Evolutionary conservation across 1,140 invertebrate genomes (phyloP), one percentile per base, ranked within the genome.

Genomic region (Cydia splendana): DNA sequence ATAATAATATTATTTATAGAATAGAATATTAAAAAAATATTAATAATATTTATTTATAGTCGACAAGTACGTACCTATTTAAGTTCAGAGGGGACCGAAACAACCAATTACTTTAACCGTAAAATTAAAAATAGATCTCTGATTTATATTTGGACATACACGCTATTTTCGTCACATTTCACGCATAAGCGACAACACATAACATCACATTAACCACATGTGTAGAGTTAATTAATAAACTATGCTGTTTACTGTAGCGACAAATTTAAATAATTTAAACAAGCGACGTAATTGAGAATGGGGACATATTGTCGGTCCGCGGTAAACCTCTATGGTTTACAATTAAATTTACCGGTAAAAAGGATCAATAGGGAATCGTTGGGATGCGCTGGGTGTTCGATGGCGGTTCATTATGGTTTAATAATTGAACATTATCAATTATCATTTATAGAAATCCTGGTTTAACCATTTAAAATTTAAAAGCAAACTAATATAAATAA

Each of bases 231-330:
- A 74, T 74, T 74, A 51, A 74, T 74, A 51, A 53, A 74, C 42
- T 51, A 53, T 74, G 42, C 73, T 51, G 73, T 71, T 71, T 71
- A 38, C 38, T 71, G 67, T 38, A 71, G 34, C 67, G 30, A 71
- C 67, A 71, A 71, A 71, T 71, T 71, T 71, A 71, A 71, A 71
- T 71, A 38, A 71, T 71, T 71, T 71, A 71, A 71, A 71, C 67
- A 71, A 38, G 30, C 34, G 34, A 71, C 30, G 67, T 71, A 71
- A 71, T 71, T 71, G 67, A 71, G 67, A 42, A 38, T 42, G 67
- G 38, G 67, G 34, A 38, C 67, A 71, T 45, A 71, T 71, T 71
- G 67, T 71, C 67, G 65, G 28, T 69, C 9, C 38, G 67, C 67
- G 67, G 67, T 71, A 71, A 71, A 71, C 67, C 67, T 71, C n/a